A percentile compares a stretch with the other conserved stretches of the same genome.
Conservation (phyloP, 2,888 invertebrate species). For the Drosophila eohydei region DNA sequence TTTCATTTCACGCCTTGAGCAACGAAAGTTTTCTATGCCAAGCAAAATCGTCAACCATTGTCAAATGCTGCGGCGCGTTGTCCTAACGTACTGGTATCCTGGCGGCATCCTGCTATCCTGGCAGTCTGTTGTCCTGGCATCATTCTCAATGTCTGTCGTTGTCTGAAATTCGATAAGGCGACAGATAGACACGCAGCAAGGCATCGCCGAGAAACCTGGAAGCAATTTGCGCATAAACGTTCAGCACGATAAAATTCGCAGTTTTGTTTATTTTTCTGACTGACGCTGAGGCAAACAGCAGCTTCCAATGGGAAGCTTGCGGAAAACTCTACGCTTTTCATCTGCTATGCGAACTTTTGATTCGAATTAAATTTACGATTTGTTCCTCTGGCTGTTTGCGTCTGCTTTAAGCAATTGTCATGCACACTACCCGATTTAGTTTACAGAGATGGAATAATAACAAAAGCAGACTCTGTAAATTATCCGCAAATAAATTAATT, state of each 20-base stretch:
- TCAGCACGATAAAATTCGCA: conserved; percentile 78
- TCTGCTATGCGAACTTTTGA: conserved; percentile 45
- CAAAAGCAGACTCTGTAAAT: not conserved
- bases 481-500: not conserved
- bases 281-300: conserved; percentile 58
- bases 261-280: conserved; percentile 82
- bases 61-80: conserved; percentile 30
- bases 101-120: not conserved
- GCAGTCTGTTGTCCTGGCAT: conserved; percentile 26
- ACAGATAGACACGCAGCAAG: conserved; percentile 37
- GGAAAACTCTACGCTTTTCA: conserved; percentile 38
- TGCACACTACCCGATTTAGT: not conserved
- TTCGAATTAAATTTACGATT: conserved; percentile 70
- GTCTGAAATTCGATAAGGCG: conserved; percentile 73
- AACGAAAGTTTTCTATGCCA: conserved; percentile 67
- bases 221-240: conserved; percentile 82
- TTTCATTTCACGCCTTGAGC: conserved; percentile 79
- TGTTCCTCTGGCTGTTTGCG: conserved; percentile 31
- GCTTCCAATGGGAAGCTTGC: conserved; percentile 46
- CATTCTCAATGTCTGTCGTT: conserved; percentile 45
- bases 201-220: conserved; percentile 71
- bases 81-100: conserved; percentile 15
- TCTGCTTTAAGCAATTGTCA: conserved; percentile 48
- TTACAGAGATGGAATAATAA: not conserved
- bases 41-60: conserved; percentile 59